Base-by-base conservation (phyloP, 2,888 invertebrate species). In the Dioctria rufipes region DNA sequence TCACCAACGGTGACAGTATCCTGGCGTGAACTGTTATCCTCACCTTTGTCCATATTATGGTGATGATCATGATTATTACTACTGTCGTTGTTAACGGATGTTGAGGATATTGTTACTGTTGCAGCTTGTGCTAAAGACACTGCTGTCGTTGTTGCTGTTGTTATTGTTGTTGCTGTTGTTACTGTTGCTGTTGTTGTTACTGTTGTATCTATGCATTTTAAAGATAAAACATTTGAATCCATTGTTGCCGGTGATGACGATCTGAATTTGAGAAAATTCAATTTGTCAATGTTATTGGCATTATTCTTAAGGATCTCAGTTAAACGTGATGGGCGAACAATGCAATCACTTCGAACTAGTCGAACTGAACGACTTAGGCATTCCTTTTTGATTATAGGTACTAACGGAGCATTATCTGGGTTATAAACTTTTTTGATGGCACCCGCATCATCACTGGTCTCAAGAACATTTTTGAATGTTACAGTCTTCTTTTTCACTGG, bases 381-480 rank as follows among this genome's bases (percentile, higher is more conserved):
- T 83, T 92, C 92, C 87, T 92, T 92, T 87, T 92, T 92, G 84
- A 92, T 92, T 78, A 92, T 92, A 75, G 92, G 91, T 78, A 92
- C 89, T 79, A 92, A 89, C 63, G 92, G 92, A 78, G 90, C 91
- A 86, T 91, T 91, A 83, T 91, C 91, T 81, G 92, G 91, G 88
- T 92, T 92, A 69, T 90, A 89, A 83, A 92, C 89, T 85, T 91
- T 91, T 86, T 91, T 92, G 5, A 92, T 87, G 49, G 91, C 90
- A 83, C 91, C 90, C 84, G 91, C 90, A 85, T 92, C 92, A 87
- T 92, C 92, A 86, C 92, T 92, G 83, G 92, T 92, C 86, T 92
- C 92, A 51, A 88, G 86, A 81, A 92, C 91, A 84, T 91, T 92
- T 83, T 92, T 92, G 88, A 92, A 92, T 78, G 92, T 92, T 39